Base-by-base conservation (phyloP, 2,888 invertebrate species). In the Proisotoma minuta region DNA sequence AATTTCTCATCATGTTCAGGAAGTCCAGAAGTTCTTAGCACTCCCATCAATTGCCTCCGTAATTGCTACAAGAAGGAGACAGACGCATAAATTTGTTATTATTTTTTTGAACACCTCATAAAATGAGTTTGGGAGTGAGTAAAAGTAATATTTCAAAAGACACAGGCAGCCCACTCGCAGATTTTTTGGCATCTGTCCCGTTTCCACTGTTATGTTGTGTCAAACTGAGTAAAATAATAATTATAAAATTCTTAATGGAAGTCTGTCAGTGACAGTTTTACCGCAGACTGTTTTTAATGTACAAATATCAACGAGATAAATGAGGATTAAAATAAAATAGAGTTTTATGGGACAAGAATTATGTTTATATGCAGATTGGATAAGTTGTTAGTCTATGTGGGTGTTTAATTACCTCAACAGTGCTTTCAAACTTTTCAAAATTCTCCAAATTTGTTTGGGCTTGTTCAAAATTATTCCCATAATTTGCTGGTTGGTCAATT, bases 371-470 rank as follows among this genome's bases (percentile, higher is more conserved):
- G n/a, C n/a, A n/a, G n/a, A n/a, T n/a, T n/a, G n/a, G n/a, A n/a
- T n/a, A n/a, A n/a, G n/a, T n/a, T n/a, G n/a, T n/a, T n/a, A n/a
- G n/a, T n/a, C n/a, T n/a, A n/a, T n/a, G n/a, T n/a, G n/a, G 43
- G 4, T 43, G 3, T 3, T 20, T 43, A 78, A 79, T 79, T 79
- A 89, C 88, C 81, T 86, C 83, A 70, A 89, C 84, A 57, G 87
- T 88, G 77, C 85, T 85, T 78, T 90, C 88, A 77, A 90, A 88
- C 74, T 87, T 85, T 66, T 82, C 82, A 76, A 89, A 90, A 29
- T 87, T 85, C 70, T 84, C 79, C 4, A 87, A 85, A 49, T 86
- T 85, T 57, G 86, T 83, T 76, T 84, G 84, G 5, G 87, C 87
- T 39, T 85, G 83, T 5, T 84, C 81, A 70, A 87, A 79, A 69